Evolutionary conservation across 2,888 invertebrate genomes (phyloP).

Genomic region (Drosophila nr. fundita): DNA sequence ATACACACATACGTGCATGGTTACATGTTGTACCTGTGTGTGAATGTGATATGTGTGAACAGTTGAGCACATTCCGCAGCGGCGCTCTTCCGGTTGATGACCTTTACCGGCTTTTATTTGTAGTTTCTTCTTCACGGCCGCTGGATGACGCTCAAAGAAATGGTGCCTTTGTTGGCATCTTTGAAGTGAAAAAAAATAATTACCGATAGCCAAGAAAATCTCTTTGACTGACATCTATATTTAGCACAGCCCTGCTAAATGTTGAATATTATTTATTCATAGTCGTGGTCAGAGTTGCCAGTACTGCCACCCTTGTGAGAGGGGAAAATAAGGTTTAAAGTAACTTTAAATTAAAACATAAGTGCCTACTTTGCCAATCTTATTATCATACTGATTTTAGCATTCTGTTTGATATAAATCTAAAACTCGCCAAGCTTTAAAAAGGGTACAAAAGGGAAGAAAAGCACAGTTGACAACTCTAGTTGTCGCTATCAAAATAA

Average conservation of each 20-base stretch:
- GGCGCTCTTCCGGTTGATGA: slow-evolving; percentile 83
- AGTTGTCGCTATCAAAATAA: neutral
- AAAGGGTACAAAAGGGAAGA: neutral
- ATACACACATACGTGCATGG: neutral
- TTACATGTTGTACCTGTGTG: neutral
- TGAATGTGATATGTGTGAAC: slow-evolving; percentile 6
- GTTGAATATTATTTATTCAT: slow-evolving; percentile 30
- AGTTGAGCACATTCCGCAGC: slow-evolving; percentile 53
- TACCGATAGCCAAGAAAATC: slow-evolving; percentile 7
- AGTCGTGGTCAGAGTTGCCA: neutral
- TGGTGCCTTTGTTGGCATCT: slow-evolving; percentile 25
- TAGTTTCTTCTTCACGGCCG: slow-evolving; percentile 44
- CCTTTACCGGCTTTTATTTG: slow-evolving; percentile 82
- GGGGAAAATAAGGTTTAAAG: neutral
- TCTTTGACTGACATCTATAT: slow-evolving; percentile 28
- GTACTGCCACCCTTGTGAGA: neutral
- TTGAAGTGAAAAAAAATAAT: slow-evolving; percentile 5
- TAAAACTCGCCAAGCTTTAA: neutral
- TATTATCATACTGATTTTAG: neutral
- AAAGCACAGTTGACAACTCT: neutral
- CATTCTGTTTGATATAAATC: neutral
- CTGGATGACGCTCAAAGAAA: slow-evolving; percentile 37
- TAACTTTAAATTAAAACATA: neutral
- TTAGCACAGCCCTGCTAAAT: slow-evolving; percentile 56
- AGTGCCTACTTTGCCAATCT: neutral